Base-by-base conservation (phyloP, 2,888 invertebrate genomes). In the Esperia sulphurella region DNA sequence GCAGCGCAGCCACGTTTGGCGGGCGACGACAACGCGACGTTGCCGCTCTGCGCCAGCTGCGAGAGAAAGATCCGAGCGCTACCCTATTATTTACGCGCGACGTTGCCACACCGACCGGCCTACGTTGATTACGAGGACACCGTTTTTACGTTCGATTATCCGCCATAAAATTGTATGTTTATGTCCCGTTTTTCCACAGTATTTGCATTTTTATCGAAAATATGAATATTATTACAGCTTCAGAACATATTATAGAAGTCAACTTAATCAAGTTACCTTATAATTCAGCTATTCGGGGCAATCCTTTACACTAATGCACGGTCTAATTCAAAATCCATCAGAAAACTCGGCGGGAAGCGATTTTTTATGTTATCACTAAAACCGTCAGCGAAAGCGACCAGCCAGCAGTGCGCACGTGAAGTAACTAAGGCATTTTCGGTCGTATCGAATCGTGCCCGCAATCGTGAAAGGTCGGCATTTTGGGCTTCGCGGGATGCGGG, bases 41-140 rank as follows among this genome's bases (percentile, higher is more conserved):
- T 88, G 88, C 87, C 87, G 73, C 77, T 75, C 61, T 71, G 80
- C 85, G 84, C 87, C 88, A 85, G 86, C 89, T 88, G 89, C 85
- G 86, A 88, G 86, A 87, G 81, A 88, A 45, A 45, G 43, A 41
- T 45, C n/a, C 79, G 80, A 77, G 81, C 82, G 85, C 84, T 87
- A 89, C 89, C 89, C 89, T 88, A 88, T 89, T 88, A 88, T 88
- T 88, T 88, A 88, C 87, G 83, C 85, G 89, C 87, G 86, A 68
- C 83, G 89, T 89, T 89, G 89, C 87, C 89, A 71, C 64, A 56
- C 73, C 83, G 84, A 64, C 61, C 82, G 81, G 84, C 86, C 87
- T 88, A 89, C 88, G 88, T 88, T 88, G 83, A 88, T 88, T 89
- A 88, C 88, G 88, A 89, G 88, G 88, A 89, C 88, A 88, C 83